These are phyloP conservation scores for Calidris pugnax DNA, from an alignment of 2,113 vertebrate species.

Conservation along the genomic window DNA sequence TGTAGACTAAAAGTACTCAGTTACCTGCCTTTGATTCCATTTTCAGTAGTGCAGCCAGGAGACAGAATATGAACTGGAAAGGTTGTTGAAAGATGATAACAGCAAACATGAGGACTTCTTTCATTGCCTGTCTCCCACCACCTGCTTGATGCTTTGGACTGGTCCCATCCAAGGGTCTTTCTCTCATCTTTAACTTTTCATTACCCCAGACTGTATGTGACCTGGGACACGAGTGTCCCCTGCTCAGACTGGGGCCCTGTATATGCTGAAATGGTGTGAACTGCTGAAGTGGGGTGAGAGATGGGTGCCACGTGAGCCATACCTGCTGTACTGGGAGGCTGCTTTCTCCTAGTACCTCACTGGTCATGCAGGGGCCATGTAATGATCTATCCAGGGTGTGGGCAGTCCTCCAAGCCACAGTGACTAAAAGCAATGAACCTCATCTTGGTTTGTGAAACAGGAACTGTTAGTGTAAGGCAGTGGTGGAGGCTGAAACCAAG, in stretches of 20 bases:
- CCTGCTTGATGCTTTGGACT: not conserved
- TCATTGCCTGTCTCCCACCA: not conserved
- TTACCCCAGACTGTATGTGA: not conserved
- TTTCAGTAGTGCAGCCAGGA: not conserved
- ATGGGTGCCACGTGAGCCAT: rapidly evolving
- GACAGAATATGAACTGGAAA: not conserved
- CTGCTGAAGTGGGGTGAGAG: not conserved
- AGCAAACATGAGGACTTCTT: not conserved
- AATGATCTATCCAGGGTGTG: not conserved
- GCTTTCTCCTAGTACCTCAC: not conserved
- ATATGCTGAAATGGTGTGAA: not conserved
- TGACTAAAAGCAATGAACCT: not conserved
- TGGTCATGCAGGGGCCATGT: not conserved
- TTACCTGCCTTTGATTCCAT: not conserved
- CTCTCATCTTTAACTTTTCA: not conserved
- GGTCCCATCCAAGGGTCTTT: not conserved
- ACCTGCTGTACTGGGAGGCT: not conserved
- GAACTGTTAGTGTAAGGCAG: not conserved
- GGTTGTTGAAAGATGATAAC: not conserved
- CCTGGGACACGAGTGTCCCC: not conserved
- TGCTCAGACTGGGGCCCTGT: not conserved
- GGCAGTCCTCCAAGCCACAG: not conserved
- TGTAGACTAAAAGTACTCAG: not conserved
- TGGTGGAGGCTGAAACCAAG: not conserved
- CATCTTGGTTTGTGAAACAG: not conserved